Percentiles rank a stretch among this genome's conserved stretches.
Conservation (phyloP, 2,797 vertebrate genomes). For the Acanthopagrus latus region DNA sequence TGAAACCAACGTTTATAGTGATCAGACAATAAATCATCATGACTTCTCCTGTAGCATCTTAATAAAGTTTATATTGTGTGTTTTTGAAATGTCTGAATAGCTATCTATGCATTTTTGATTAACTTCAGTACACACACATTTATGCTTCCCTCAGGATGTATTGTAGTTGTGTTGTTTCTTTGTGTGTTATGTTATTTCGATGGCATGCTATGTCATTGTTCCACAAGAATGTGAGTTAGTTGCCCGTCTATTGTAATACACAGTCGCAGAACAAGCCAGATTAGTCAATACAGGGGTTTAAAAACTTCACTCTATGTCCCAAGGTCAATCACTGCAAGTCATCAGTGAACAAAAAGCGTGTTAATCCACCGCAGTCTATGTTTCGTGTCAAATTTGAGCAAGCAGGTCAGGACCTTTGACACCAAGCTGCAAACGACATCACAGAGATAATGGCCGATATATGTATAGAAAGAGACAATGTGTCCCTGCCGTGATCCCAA, state of each 20-base stretch:
- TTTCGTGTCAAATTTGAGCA: constrained; percentile 42
- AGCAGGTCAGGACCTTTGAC: constrained; percentile 49
- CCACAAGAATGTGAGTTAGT: background rate
- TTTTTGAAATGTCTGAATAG: background rate
- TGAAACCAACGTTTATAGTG: background rate
- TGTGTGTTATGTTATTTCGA: no score
- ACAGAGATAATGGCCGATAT: constrained; percentile 28
- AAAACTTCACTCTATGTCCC: background rate
- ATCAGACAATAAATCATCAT: background rate
- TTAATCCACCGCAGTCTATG: constrained; percentile 31
- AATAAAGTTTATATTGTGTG: no score
- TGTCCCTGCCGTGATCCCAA: constrained; percentile 33
- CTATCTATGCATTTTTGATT: background rate
- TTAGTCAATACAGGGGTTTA: background rate
- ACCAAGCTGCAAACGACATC: constrained; percentile 5
- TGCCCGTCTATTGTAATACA: background rate
- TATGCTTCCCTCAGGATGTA: background rate
- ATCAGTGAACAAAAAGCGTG: constrained; percentile 11
- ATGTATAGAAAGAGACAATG: constrained; percentile 15
- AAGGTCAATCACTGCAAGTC: constrained; percentile 11
- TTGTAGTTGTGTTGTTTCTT: no score
- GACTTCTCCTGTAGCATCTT: background rate
- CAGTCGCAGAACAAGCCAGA: background rate
- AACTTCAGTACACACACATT: background rate
- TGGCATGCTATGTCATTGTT: background rate